A percentile compares a stretch with the other conserved stretches of the same genome.
These are phyloP conservation scores for Tachypleus tridentatus DNA, from an alignment of 1,140 invertebrate species.

Conservation along the genomic window DNA sequence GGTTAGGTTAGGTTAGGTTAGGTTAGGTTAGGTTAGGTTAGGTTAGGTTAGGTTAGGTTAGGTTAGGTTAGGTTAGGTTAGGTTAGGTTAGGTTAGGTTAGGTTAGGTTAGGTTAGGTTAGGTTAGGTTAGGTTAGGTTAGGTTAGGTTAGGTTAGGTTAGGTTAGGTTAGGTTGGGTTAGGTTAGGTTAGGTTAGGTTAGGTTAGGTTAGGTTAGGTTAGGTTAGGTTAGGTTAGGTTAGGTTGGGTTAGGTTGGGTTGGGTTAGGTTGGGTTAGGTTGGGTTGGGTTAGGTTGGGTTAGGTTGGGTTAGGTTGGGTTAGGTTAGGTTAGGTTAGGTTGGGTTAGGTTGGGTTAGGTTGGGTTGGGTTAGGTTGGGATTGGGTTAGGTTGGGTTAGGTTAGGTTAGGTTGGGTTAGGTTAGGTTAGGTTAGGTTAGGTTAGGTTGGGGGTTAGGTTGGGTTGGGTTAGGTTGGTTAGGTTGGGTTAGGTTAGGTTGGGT, in stretches of 20 bases:
- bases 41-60: too few species aligned
- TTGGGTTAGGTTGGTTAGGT: constrained; percentile 24
- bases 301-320: constrained; percentile 27
- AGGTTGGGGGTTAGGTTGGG: constrained; percentile 22
- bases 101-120: too few species aligned
- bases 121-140: too few species aligned
- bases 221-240: constrained; percentile 20
- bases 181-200: too few species aligned
- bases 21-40: too few species aligned
- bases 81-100: too few species aligned
- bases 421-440: constrained; percentile 23
- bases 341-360: constrained; percentile 25
- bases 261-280: constrained; percentile 24
- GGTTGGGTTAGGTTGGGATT: constrained; percentile 24
- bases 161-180: too few species aligned
- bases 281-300: constrained; percentile 24
- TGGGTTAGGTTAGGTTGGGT: constrained; percentile 24
- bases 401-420: constrained; percentile 26
- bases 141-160: too few species aligned
- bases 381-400: constrained; percentile 22
- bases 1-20: too few species aligned
- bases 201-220: too few species aligned
- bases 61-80: too few species aligned
- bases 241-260: constrained; percentile 23
- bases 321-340: constrained; percentile 23